These are phyloP conservation scores for Erpornis zantholeuca DNA, from an alignment of 2,113 vertebrate species.

Conservation along the genomic window DNA sequence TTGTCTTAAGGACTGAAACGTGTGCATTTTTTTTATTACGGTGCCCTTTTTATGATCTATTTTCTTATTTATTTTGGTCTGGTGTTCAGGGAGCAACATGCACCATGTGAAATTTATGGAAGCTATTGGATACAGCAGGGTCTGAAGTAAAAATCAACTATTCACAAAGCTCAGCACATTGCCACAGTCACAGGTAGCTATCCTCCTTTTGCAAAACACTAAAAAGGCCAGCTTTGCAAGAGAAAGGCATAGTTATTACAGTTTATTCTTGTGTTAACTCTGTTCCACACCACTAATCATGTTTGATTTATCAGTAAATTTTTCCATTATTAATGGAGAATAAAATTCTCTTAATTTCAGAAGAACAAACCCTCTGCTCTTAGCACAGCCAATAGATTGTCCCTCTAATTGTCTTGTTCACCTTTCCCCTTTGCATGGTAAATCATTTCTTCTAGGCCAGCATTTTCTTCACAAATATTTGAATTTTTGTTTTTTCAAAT, in stretches of 20 bases:
- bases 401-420: neutral
- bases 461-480: neutral
- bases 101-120: neutral
- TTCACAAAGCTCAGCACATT: neutral
- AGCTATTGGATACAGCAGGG: neutral
- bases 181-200: neutral
- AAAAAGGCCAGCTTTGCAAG: neutral
- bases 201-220: neutral
- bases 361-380: neutral
- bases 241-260: neutral
- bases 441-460: neutral
- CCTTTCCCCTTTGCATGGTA: neutral
- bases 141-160: neutral
- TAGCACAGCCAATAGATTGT: neutral
- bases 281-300: neutral
- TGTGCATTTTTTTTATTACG: neutral
- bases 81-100: neutral
- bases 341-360: conserved; percentile 37
- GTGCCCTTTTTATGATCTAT: neutral
- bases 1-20: neutral
- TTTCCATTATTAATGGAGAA: conserved; percentile 27
- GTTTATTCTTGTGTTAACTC: conserved; percentile 4
- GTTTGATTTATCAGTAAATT: conserved; percentile 13
- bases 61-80: neutral
- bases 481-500: neutral